Evolutionary conservation across 2,888 invertebrate species (phyloP).

Genomic region (Leptogaster cylindrica): DNA sequence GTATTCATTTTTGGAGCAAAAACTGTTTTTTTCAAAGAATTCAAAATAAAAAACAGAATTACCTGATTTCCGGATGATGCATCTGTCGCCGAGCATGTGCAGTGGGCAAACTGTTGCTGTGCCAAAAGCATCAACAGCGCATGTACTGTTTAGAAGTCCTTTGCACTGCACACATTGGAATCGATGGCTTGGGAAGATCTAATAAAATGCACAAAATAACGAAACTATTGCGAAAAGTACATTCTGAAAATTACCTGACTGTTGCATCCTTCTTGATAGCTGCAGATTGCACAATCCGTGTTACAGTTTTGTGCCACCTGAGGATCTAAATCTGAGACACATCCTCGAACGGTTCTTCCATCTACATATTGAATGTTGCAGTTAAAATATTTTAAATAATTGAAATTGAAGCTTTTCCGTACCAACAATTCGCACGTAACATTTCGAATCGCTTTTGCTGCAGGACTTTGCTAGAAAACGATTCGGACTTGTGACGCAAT

Average conservation of each 20-base stretch:
- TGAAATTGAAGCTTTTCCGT: too few species aligned
- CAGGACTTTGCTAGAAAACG: constrained; percentile 55
- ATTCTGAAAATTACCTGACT: constrained; percentile 47
- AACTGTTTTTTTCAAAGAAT: too few species aligned
- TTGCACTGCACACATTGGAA: constrained; percentile 55
- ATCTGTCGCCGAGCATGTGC: constrained; percentile 56
- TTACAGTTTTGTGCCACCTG: background rate
- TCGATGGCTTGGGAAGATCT: constrained; percentile 56
- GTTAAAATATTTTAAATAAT: background rate
- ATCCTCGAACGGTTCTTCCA: constrained; percentile 57
- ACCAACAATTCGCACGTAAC: constrained; percentile 53
- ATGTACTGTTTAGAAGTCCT: constrained; percentile 53
- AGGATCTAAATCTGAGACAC: constrained; percentile 52
- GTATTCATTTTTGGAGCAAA: too few species aligned
- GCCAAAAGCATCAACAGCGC: constrained; percentile 53
- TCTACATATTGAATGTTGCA: constrained; percentile 48
- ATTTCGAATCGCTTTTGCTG: constrained; percentile 50
- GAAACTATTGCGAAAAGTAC: background rate
- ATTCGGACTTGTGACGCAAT: constrained; percentile 56
- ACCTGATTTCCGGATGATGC: constrained; percentile 55
- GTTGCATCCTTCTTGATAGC: constrained; percentile 53
- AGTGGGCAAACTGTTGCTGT: constrained; percentile 53
- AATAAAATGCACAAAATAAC: background rate
- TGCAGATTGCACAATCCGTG: background rate
- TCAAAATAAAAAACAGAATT: too few species aligned